Conservation (phyloP, 2,888 invertebrate genomes). For the Polietes domitor region DNA sequence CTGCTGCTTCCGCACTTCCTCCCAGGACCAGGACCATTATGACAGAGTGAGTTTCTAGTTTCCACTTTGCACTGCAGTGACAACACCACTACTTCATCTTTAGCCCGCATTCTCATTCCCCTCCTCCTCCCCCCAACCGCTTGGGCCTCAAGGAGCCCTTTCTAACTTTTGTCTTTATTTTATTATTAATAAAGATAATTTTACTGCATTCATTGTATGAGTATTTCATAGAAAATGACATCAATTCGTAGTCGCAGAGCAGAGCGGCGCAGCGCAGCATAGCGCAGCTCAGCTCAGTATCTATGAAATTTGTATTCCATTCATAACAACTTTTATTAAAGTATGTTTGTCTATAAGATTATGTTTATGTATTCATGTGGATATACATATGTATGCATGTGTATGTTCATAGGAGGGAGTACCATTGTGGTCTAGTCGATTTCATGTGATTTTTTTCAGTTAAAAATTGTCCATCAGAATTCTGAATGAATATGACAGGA, state of each 20-base stretch:
- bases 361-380: too few relatives aligned
- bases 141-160: neutral
- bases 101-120: neutral
- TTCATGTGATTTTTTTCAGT: too few relatives aligned
- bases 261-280: too few relatives aligned
- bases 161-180: slow-evolving; percentile 19
- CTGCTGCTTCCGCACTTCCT: neutral
- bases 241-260: neutral
- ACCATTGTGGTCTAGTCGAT: too few relatives aligned
- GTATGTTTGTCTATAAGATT: too few relatives aligned
- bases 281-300: too few relatives aligned
- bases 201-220: slow-evolving; percentile 13
- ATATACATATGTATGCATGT: too few relatives aligned
- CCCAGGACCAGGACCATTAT: neutral
- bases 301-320: slow-evolving; percentile 11
- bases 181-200: slow-evolving; percentile 32
- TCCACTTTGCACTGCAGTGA: neutral
- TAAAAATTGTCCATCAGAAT: too few relatives aligned
- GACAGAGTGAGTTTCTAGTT: neutral
- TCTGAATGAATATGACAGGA: too few relatives aligned
- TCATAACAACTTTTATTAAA: neutral
- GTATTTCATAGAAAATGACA: slow-evolving; percentile 18
- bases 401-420: too few relatives aligned
- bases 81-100: neutral
- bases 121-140: neutral